Evolutionary conservation across 2,888 invertebrate species (phyloP).

Genomic region (Leucophenga maculata): DNA sequence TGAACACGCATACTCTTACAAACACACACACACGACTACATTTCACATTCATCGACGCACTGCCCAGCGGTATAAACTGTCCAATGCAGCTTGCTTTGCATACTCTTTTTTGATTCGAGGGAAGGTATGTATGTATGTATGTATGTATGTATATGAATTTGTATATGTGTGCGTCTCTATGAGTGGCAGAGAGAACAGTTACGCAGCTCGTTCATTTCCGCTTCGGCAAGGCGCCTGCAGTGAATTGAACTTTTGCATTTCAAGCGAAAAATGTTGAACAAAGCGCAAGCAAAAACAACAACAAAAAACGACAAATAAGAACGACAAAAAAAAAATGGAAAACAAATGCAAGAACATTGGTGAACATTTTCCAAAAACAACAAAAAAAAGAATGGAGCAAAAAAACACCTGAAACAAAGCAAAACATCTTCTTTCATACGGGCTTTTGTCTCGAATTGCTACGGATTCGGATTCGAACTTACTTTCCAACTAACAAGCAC

Average conservation of each 20-base stretch:
- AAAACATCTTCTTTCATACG: neutral
- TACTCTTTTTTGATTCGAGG: neutral
- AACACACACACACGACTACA: neutral
- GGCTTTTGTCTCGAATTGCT: neutral
- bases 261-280: conserved; percentile 53
- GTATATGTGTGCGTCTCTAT: conserved; percentile 10
- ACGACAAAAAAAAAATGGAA: neutral
- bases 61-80: conserved; percentile 64
- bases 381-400: neutral
- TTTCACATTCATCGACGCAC: conserved; percentile 38
- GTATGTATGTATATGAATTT: conserved; percentile 22
- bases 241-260: conserved; percentile 65
- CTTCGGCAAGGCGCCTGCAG: conserved; percentile 54
- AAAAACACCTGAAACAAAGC: neutral
- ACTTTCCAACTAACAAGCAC: conserved; percentile 27
- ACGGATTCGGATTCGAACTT: conserved; percentile 5
- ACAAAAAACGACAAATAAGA: conserved; percentile 14
- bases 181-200: conserved; percentile 33
- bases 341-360: conserved; percentile 8
- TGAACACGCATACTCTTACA: neutral
- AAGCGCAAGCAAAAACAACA: conserved; percentile 34
- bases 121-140: conserved; percentile 27
- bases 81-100: conserved; percentile 42
- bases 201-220: conserved; percentile 49
- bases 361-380: neutral